Evolutionary conservation across 1,140 invertebrate species (phyloP).

Genomic region (Brachionus rotundiformis): DNA sequence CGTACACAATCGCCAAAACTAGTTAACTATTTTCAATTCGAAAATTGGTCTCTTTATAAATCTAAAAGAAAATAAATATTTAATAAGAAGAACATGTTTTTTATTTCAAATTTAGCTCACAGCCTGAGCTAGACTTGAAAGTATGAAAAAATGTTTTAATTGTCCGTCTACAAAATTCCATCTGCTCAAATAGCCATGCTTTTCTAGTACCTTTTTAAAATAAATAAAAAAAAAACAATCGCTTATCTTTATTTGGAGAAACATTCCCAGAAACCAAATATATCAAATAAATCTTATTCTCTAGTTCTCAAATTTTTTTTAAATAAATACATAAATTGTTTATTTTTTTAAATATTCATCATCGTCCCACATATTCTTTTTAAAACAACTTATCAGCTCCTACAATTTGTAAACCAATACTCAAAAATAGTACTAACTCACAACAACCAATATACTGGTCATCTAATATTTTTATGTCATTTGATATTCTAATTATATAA

Average conservation of each 20-base stretch:
- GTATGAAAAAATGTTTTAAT: constrained; percentile 5
- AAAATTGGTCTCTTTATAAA: not conserved
- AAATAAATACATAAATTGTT: constrained; percentile 16
- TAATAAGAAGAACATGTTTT: constrained; percentile 21
- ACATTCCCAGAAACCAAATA: constrained; percentile 17
- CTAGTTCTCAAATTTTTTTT: not conserved
- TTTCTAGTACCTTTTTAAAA: not conserved
- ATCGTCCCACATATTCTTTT: not conserved
- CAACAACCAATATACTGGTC: not conserved
- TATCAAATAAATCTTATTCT: not conserved
- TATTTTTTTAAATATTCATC: not conserved
- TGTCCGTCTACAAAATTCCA: constrained; percentile 37
- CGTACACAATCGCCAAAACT: not conserved
- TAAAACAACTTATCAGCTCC: not conserved
- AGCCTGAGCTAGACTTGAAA: constrained; percentile 10
- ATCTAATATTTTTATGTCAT: not conserved
- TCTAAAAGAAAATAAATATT: constrained; percentile 17
- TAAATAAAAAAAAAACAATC: not conserved
- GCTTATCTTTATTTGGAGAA: constrained; percentile 21
- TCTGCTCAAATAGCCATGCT: constrained; percentile 44
- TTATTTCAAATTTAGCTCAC: constrained; percentile 18
- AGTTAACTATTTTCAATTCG: not conserved
- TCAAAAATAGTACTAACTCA: too few species aligned
- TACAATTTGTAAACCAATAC: not conserved
- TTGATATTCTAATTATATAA: not conserved